phyloP scores from a whole-genome alignment of 2,888 invertebrate species.

The Brenthis daphne region DNA sequence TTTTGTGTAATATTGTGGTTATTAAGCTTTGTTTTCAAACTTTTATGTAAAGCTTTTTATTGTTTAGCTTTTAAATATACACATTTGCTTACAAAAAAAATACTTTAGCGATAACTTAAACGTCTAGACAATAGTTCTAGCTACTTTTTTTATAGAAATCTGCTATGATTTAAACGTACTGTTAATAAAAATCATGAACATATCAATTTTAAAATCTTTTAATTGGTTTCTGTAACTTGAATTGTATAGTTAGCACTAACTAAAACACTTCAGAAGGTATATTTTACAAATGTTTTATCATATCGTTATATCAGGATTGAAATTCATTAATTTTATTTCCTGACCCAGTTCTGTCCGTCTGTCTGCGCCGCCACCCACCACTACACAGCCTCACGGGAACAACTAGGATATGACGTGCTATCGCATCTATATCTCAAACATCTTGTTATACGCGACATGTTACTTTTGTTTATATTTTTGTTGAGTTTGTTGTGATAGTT shows the following conservation, averaged over 20 bases:
- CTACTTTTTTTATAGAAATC: no score
- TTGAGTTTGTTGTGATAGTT: background rate
- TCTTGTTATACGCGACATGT: background rate
- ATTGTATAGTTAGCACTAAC: background rate
- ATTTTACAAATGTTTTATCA: slow-evolving; percentile 18
- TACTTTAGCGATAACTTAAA: no score
- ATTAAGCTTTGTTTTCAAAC: no score
- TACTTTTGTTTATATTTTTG: background rate
- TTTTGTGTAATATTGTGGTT: no score
- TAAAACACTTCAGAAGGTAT: background rate
- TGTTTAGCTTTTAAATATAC: no score
- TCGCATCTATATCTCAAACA: slow-evolving; percentile 17
- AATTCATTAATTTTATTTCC: slow-evolving; percentile 10
- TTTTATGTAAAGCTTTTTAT: no score
- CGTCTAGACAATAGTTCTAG: no score
- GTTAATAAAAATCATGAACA: no score
- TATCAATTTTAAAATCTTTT: no score
- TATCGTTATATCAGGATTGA: slow-evolving; percentile 18
- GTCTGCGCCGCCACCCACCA: slow-evolving; percentile 12
- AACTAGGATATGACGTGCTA: slow-evolving; percentile 24
- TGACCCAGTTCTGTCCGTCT: slow-evolving; percentile 19
- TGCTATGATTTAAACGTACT: no score
- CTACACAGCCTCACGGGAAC: slow-evolving; percentile 13
- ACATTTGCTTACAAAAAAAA: no score
- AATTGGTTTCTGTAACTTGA: no score